Evolutionary conservation across 2,797 vertebrate genomes (phyloP).

Genomic region (Acanthis flammea): DNA sequence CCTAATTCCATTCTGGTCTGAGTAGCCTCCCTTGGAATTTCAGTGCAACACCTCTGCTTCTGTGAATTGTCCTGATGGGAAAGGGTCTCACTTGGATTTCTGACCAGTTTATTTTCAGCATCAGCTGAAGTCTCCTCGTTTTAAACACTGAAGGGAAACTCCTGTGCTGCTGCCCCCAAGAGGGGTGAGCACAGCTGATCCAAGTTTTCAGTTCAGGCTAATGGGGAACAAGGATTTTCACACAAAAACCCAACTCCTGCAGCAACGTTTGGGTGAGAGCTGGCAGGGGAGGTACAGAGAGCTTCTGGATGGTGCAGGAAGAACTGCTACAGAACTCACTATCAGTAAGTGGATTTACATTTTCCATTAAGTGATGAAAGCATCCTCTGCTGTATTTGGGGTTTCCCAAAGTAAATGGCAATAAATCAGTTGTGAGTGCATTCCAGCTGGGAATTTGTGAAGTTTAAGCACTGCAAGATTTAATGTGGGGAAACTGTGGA

Average conservation of each 20-base stretch:
- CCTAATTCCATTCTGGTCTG: background rate
- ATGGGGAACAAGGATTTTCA: background rate
- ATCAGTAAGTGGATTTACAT: background rate
- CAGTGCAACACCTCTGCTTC: background rate
- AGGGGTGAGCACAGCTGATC: background rate
- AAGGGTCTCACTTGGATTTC: background rate
- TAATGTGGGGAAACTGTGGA: background rate
- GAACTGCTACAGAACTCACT: accelerated
- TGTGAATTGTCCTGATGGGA: background rate
- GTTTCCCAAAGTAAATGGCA: background rate
- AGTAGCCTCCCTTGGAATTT: background rate
- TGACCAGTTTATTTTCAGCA: background rate
- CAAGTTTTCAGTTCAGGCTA: background rate
- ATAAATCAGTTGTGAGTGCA: background rate
- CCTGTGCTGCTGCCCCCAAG: background rate
- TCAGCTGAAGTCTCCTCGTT: background rate
- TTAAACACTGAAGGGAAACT: background rate
- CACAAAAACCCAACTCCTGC: background rate
- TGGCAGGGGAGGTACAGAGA: accelerated
- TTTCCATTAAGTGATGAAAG: accelerated
- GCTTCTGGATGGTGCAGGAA: accelerated
- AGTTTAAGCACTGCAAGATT: background rate
- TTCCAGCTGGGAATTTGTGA: background rate
- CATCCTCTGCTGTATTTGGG: accelerated
- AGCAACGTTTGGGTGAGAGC: accelerated